Conservation (phyloP, 2,113 vertebrate species). For the Riparia riparia region DNA sequence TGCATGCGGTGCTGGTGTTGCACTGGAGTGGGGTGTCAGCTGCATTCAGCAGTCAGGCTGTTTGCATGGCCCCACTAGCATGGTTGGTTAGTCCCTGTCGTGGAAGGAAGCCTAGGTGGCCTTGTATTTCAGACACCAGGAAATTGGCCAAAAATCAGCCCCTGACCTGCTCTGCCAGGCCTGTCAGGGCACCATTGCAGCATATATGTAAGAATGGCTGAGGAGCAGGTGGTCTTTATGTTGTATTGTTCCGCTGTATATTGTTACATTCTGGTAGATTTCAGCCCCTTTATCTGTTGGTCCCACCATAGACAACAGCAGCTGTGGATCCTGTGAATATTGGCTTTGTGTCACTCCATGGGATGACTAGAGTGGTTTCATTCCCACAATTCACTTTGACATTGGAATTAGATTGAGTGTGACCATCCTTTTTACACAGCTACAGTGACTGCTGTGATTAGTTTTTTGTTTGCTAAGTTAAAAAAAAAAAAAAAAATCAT, state of each 20-base stretch:
- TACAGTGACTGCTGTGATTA: neutral
- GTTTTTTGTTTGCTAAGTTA: neutral
- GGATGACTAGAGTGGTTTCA: neutral
- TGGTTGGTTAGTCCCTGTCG: neutral
- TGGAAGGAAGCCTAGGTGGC: neutral
- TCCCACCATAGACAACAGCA: neutral
- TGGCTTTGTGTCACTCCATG: neutral
- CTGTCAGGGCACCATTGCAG: neutral
- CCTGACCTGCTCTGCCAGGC: neutral
- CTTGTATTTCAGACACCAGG: neutral
- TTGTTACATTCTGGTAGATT: neutral
- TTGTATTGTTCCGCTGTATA: neutral
- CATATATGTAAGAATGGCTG: neutral
- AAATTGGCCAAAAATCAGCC: neutral
- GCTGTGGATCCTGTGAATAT: neutral
- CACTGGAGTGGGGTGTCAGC: neutral
- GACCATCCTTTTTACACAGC: neutral
- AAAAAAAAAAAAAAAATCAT: neutral
- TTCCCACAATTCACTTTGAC: neutral
- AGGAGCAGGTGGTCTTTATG: neutral
- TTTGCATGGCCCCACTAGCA: neutral
- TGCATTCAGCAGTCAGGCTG: neutral
- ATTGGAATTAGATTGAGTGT: neutral
- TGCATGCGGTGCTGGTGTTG: neutral
- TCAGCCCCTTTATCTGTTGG: neutral